phyloP scores from a whole-genome alignment of 2,888 invertebrate species.

The Pasiphila rectangulata region DNA sequence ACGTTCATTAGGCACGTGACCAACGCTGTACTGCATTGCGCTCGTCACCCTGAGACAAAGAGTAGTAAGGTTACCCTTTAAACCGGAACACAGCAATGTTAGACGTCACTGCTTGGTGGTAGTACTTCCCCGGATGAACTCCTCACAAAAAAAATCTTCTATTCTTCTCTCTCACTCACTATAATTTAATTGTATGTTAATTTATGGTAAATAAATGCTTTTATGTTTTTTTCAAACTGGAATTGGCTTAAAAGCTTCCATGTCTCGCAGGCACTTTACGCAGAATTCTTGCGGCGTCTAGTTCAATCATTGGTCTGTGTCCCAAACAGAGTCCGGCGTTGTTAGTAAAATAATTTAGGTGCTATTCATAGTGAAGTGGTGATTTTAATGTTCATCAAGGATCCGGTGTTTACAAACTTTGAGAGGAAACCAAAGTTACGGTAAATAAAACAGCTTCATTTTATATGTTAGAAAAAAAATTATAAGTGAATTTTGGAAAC shows the following conservation, averaged over 20 bases:
- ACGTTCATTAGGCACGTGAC: too few relatives aligned
- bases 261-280: not conserved
- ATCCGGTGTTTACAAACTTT: conserved; percentile 15
- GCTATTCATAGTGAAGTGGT: conserved; percentile 13
- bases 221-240: too few relatives aligned
- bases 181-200: too few relatives aligned
- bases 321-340: not conserved
- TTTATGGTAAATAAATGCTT: too few relatives aligned
- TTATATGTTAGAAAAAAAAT: not conserved
- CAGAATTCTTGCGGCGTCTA: not conserved
- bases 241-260: not conserved
- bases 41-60: too few relatives aligned
- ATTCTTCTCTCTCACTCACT: too few relatives aligned
- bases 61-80: too few relatives aligned
- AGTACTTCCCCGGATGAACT: too few relatives aligned
- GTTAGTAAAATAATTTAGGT: conserved; percentile 14
- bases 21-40: too few relatives aligned
- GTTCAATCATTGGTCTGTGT: conserved; percentile 2
- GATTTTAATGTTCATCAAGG: conserved; percentile 15
- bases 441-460: not conserved
- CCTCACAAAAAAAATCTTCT: too few relatives aligned
- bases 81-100: too few relatives aligned
- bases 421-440: conserved; percentile 10
- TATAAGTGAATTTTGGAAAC: not conserved
- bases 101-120: too few relatives aligned